phyloP scores from a whole-genome alignment of 2,113 vertebrate species.

The Uria aalge region DNA sequence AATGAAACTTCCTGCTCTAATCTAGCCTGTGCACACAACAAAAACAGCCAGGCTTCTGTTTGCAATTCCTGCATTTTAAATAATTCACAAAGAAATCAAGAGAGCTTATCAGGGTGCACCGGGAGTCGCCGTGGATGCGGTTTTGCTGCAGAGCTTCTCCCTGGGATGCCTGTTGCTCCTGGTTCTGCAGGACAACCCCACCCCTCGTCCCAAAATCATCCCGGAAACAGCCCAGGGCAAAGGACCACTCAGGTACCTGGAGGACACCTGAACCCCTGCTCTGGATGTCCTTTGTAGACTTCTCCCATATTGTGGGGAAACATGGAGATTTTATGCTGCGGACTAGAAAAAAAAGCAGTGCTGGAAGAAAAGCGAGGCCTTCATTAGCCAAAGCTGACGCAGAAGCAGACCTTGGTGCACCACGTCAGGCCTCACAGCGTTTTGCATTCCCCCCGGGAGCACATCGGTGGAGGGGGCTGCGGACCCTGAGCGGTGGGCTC shows the following conservation, averaged over 20 bases:
- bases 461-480: not conserved
- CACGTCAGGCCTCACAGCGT: not conserved
- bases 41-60: not conserved
- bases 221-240: not conserved
- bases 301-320: not conserved
- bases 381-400: not conserved
- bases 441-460: not conserved
- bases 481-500: not conserved
- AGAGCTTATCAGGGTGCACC: not conserved
- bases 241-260: not conserved
- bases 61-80: constrained; percentile 33
- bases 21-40: constrained; percentile 17
- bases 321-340: not conserved
- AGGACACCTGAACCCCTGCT: not conserved
- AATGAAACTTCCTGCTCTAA: constrained; percentile 42
- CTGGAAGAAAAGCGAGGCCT: not conserved
- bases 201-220: not conserved
- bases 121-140: fast-evolving
- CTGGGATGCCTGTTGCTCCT: not conserved
- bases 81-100: constrained; percentile 52
- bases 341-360: not conserved
- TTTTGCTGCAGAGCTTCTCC: not conserved
- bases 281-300: not conserved
- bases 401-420: not conserved
- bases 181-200: not conserved